Base-by-base conservation (phyloP, 1,140 invertebrate species). In the Drosophila mauritiana region DNA sequence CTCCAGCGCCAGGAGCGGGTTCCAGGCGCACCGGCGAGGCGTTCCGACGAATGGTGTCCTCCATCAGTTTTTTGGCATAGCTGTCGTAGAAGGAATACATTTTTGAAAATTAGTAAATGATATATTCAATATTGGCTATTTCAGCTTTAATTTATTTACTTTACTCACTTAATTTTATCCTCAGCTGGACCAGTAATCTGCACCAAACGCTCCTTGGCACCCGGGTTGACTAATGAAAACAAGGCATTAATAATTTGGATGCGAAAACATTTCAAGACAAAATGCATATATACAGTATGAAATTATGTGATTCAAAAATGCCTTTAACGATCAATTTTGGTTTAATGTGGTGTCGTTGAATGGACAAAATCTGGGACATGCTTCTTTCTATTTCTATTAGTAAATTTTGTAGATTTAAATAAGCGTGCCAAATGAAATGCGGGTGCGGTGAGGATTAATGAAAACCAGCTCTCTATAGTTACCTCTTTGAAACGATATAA, bases 401-500 rank as follows among this genome's bases (percentile, higher is more conserved):
- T 31, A 25, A 31, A 12, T 25, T 42, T 40, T 22, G 25, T n/a
- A 11, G 31, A 20, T 10, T 57, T 4, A 8, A 51, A 20, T 20
- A 36, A 51, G 70, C 53, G 69, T 73, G 70, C 5, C 22, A 52
- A 72, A 46, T 58, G 22, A 20, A 4, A 46, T 52, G 61, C 12
- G 57, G 43, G 27, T 55, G 13, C 34, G 34, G 27, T 40, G 48
- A 17, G 43, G 34, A n/a, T 10, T n/a, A 42, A 51, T 25, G 45
- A 8, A 36, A 55, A 49, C 36, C 52, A 46, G 43, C n/a, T 34
- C 25, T 55, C 51, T 46, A 25, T 55, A 58, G 93, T 96, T 96
- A 98, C 97, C 98, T 98, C 97, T 95, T 95, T 99, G 98, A 95
- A 99, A 98, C 92, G 97, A 98, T 94, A 99, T 98, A 93, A 98